Evolutionary conservation across 1,140 invertebrate species (phyloP).

Genomic region (Arion vulgaris): DNA sequence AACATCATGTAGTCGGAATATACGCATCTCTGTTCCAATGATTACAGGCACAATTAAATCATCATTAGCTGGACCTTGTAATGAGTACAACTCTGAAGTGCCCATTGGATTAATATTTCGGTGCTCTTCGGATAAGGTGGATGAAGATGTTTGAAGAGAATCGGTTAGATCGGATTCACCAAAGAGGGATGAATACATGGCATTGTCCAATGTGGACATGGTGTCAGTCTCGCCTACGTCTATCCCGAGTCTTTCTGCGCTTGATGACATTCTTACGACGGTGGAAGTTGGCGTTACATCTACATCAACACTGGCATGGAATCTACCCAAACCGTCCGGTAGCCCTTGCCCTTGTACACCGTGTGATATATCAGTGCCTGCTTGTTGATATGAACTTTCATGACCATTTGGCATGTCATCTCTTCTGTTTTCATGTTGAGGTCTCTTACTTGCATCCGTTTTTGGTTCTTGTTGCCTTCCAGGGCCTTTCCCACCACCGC

Average conservation of each 20-base stretch:
- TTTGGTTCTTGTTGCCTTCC: not conserved
- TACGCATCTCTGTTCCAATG: not conserved
- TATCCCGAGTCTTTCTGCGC: not conserved
- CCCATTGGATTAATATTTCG: constrained; percentile 5
- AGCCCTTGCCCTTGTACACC: not conserved
- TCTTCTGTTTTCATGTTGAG: not conserved
- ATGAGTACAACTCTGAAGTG: too few species aligned
- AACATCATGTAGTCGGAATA: not conserved
- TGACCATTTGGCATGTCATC: not conserved
- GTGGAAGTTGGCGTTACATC: not conserved
- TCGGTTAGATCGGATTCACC: not conserved
- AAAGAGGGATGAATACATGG: not conserved
- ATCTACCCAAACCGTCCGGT: not conserved
- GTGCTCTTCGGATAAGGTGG: not conserved
- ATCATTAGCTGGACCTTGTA: too few species aligned
- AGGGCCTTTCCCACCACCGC: not conserved
- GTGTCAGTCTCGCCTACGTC: not conserved
- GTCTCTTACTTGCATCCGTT: not conserved
- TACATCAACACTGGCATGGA: not conserved
- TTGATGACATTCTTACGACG: not conserved
- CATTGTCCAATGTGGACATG: not conserved
- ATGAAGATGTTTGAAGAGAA: not conserved
- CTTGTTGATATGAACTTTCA: not conserved
- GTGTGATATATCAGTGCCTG: not conserved
- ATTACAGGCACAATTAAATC: not conserved